Evolutionary conservation across 1,140 invertebrate genomes (phyloP).

Genomic region (Arctopsyche grandis): DNA sequence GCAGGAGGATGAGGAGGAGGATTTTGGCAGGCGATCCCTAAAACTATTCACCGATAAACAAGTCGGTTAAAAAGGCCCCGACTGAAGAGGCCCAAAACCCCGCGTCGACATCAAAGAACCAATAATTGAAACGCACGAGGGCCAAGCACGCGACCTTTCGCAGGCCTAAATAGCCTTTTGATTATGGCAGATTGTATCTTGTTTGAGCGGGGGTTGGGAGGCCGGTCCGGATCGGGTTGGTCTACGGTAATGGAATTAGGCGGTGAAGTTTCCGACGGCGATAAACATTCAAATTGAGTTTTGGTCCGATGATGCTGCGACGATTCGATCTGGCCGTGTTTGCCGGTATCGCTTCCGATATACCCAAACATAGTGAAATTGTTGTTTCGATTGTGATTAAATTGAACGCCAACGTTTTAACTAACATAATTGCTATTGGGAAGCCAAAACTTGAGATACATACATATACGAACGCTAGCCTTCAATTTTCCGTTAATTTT

Average conservation of each 20-base stretch:
- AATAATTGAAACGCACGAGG: slow-evolving; percentile 27
- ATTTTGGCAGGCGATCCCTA: no score
- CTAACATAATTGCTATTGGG: no score
- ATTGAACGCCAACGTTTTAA: no score
- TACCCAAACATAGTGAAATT: no score
- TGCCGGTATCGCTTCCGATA: not conserved
- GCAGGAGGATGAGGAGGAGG: no score
- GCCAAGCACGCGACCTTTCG: not conserved
- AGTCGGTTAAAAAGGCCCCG: not conserved
- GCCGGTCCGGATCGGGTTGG: not conserved
- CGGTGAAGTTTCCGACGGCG: slow-evolving; percentile 32
- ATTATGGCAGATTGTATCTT: slow-evolving; percentile 27
- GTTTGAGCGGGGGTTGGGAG: not conserved
- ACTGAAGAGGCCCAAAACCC: not conserved
- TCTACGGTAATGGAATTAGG: slow-evolving; percentile 26
- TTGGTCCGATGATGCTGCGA: not conserved
- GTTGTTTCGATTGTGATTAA: no score
- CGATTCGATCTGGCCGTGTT: slow-evolving; percentile 9
- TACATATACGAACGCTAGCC: no score
- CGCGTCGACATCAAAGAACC: slow-evolving; percentile 16
- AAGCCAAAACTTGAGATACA: no score
- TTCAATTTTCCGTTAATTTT: no score
- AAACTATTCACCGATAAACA: not conserved
- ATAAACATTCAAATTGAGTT: slow-evolving; percentile 35
- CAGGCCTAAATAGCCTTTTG: slow-evolving; percentile 29